Evolutionary conservation across 2,888 invertebrate genomes (phyloP), one percentile per base, ranked within the genome.

Genomic region (Lycophotia porphyrea): DNA sequence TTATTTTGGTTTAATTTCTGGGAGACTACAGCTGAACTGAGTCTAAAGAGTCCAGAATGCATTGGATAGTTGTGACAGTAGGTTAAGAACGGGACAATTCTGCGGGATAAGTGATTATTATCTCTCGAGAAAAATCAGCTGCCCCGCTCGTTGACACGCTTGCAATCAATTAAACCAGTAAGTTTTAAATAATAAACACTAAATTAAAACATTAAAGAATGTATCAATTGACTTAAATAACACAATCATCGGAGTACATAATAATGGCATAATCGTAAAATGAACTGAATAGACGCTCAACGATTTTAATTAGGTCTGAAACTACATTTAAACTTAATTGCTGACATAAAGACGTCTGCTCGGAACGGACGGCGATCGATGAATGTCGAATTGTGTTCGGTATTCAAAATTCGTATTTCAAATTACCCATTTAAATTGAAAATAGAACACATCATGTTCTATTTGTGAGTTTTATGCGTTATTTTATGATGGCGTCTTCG

Each of bases 351-450:
- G 27, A 80, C 84, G 78, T 84, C 76, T 67, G 76, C 42, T 55
- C 55, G 18, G n/a, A 18, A 2, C 39, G 76, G 31, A 60, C 31
- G 63, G 24, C 64, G 67, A 52, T 76, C 76, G 74, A 76, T 84
- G 76, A 87, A 78, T 87, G 79, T 34, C 66, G 68, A 58, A 52
- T 65, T 66, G 76, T 73, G 80, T 80, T 87, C 80, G 64, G 36
- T 76, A 84, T 87, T 84, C 69, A 74, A 87, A 80, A 76, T 78
- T 44, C 47, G 55, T 71, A 65, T 63, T 70, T 47, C 67, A 60
- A 75, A 84, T 81, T 81, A 70, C 76, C 70, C 55, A n/a, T 85
- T 76, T 74, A 60, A 44, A 66, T 82, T 49, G 68, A 69, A 82
- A 82, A 83, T 83, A 68, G 78, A 85, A 69, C 72, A 52, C 70